Evolutionary conservation across 2,797 vertebrate species (phyloP), one percentile per base, ranked within the genome.

Genomic region (Chelon labrosus): DNA sequence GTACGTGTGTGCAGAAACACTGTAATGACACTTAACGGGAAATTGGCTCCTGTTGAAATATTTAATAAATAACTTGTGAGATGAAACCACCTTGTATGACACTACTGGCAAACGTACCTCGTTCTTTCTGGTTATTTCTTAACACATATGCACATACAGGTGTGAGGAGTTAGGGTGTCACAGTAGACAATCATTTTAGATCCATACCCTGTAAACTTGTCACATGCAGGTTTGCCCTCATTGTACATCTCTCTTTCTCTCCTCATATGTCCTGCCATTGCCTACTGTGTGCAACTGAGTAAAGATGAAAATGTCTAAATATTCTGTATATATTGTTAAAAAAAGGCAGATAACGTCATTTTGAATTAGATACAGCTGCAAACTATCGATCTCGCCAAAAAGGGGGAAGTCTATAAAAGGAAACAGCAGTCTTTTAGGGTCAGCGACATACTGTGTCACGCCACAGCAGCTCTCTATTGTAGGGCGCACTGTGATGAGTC

Each of bases 21-120:
- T 90, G 82, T 91, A 93, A 92, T 93, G 89, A 92, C 90, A 93
- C 90, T 94, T 92, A 92, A 88, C 76, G 75, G 89, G 88, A 94
- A 94, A 94, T 92, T 93, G 91, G 89, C 89, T 93, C 74, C 80
- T 83, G 85, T 88, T 92, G 86, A 91, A 92, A 93, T 90, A 88
- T 90, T 88, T 80, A 87, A 85, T 85, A 86, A 88, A 92, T 88
- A 90, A 87, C 77, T 80, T 75, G 67, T 5, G 60, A 77, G 77
- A 85, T 88, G 86, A 90, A 85, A 82, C 83, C 88, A 83, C 47
- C 65, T 78, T 59, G 73, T 85, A 83, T 77, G 65, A 91, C 31
- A 35, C 31, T 86, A 81, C 77, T 82, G 87, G 88, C 78, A 88
- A 66, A 70, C 41, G 20, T n/a, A 39, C 35, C 56, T 77, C 72